Conservation (phyloP, 2,888 invertebrate genomes). For the Chrysotoxum bicinctum region DNA sequence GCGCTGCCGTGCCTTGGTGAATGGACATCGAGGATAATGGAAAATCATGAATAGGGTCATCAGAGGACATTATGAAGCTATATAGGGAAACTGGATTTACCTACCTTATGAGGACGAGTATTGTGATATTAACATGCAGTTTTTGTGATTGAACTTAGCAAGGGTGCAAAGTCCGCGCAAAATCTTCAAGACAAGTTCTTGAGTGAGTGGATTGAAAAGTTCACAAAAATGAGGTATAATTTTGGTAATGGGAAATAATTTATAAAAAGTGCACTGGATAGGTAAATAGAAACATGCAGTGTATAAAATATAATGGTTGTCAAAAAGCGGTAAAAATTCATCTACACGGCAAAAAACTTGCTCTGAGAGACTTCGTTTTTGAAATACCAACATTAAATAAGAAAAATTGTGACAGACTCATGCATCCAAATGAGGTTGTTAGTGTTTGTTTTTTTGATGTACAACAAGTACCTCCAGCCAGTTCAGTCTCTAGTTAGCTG, state of each 20-base stretch:
- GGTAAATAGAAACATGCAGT: not conserved
- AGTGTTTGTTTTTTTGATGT: too few species aligned
- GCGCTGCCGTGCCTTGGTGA: slow-evolving; percentile 24
- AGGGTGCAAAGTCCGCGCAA: slow-evolving; percentile 71
- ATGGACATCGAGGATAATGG: slow-evolving; percentile 59
- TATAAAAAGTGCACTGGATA: slow-evolving; percentile 4
- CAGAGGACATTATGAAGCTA: slow-evolving; percentile 31
- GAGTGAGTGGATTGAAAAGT: slow-evolving; percentile 29
- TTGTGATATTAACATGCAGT: slow-evolving; percentile 55
- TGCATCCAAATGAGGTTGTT: too few species aligned
- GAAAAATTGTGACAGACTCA: too few species aligned
- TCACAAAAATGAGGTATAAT: not conserved
- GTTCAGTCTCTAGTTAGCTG: too few species aligned
- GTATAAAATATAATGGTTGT: not conserved
- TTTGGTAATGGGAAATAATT: not conserved
- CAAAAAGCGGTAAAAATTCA: not conserved
- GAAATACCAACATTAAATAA: too few species aligned
- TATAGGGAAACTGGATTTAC: slow-evolving; percentile 50
- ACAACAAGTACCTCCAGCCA: too few species aligned
- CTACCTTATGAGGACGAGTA: slow-evolving; percentile 8
- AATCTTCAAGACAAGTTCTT: slow-evolving; percentile 66
- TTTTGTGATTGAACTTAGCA: slow-evolving; percentile 25
- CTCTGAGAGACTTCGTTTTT: too few species aligned
- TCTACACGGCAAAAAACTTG: not conserved
- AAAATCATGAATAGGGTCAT: slow-evolving; percentile 53